Conservation (phyloP, 2,113 vertebrate genomes). For the Nothobranchius furzeri region DNA sequence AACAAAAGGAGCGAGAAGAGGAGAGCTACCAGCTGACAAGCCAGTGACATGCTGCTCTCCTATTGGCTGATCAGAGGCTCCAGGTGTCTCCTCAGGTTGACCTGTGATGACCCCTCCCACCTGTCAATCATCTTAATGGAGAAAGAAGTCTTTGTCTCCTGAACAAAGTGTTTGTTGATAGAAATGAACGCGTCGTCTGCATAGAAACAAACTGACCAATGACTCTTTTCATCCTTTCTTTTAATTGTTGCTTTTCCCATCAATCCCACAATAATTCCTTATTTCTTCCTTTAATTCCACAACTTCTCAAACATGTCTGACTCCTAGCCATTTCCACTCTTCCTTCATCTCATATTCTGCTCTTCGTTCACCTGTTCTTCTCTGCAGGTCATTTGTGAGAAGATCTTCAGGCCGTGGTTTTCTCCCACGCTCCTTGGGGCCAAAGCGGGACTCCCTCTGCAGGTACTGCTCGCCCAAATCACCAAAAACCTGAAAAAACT, state of each 20-base stretch:
- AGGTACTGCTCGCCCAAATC: conserved; percentile 49
- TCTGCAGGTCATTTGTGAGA: conserved; percentile 93
- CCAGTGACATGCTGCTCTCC: conserved; percentile 26
- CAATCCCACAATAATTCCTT: not conserved
- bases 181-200: conserved; percentile 27
- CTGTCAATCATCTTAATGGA: conserved; percentile 49
- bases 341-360: not conserved
- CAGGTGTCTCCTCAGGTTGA: conserved; percentile 51
- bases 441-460: conserved; percentile 75
- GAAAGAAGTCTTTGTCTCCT: conserved; percentile 63
- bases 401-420: conserved; percentile 94
- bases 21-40: conserved; percentile 24
- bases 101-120: conserved; percentile 37
- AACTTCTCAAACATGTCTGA: not conserved
- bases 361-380: not conserved
- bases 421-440: conserved; percentile 76
- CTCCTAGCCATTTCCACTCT: too few species aligned
- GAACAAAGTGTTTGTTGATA: conserved; percentile 4
- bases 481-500: too few species aligned
- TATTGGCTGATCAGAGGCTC: conserved; percentile 39
- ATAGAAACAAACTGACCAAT: not conserved
- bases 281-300: not conserved
- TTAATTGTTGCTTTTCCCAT: too few species aligned
- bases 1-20: conserved; percentile 23
- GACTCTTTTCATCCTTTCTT: not conserved